Evolutionary conservation across 2,888 invertebrate genomes (phyloP), one percentile per base, ranked within the genome.

Genomic region (Furcula furcula): DNA sequence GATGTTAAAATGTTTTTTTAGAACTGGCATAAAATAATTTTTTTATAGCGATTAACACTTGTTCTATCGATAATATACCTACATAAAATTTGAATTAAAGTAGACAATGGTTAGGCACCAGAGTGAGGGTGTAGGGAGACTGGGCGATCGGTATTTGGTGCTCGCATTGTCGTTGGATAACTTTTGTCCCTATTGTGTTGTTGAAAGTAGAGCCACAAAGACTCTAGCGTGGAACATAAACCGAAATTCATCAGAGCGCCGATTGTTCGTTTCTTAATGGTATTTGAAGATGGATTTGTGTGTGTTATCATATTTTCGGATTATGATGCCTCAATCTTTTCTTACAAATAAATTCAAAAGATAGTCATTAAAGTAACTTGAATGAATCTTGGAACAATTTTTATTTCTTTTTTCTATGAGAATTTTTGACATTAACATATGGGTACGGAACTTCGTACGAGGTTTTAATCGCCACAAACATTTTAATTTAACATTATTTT

Each of bases 121-220:
- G 53, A 40, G 37, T 63, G 69, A 50, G 59, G 63, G 56, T 54
- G 68, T 71, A 68, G 65, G 68, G 59, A 56, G 62, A 70, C 76
- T 75, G 77, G 78, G 74, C 85, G 89, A 87, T 89, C 87, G 88
- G 88, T 88, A 89, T 89, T 89, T 85, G 87, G 88, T 84, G 85
- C 80, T 84, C 85, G 87, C 83, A 88, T 87, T 89, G 89, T 89
- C 84, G 86, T 82, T 80, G 86, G 85, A 86, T 87, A 89, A 89
- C 89, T 89, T 89, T 89, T 89, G 89, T 89, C 85, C 88, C 89
- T 83, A 88, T 89, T 89, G 87, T 88, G 84, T 82, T 55, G 79
- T 77, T 78, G 82, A 82, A 87, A 87, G 83, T 80, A 83, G 76
- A 82, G 77, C 82, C 85, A 85, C 88, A 86, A 89, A 87, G 88